These are phyloP conservation scores for Corvus hawaiiensis DNA, from an alignment of 2,113 vertebrate genomes.

Conservation along the genomic window DNA sequence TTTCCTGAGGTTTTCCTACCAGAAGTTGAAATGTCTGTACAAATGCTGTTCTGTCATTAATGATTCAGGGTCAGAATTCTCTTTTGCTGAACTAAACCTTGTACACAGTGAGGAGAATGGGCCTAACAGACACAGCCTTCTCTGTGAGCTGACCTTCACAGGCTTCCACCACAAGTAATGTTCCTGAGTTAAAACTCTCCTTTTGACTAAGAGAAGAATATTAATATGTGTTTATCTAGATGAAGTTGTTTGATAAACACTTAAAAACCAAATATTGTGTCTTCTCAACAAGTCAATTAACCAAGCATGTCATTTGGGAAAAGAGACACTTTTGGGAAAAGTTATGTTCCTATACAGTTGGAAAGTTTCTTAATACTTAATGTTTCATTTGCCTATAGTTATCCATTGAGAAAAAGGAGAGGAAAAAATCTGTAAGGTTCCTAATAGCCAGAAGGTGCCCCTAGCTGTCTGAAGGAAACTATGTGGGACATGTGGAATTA, in stretches of 20 bases:
- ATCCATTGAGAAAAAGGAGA: neutral
- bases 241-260: neutral
- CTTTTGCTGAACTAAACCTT: neutral
- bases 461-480: neutral
- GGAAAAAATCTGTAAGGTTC: neutral
- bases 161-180: neutral
- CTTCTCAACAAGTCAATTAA: neutral
- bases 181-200: neutral
- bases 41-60: neutral
- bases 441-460: neutral
- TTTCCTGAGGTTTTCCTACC: too few relatives aligned
- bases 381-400: neutral
- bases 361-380: neutral
- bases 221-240: neutral
- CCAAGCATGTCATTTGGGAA: neutral
- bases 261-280: neutral
- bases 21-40: neutral
- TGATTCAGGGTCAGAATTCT: neutral
- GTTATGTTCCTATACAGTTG: neutral
- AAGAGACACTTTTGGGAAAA: neutral
- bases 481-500: neutral
- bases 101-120: neutral
- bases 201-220: neutral
- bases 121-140: neutral
- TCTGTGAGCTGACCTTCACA: neutral